Evolutionary conservation across 2,888 invertebrate species (phyloP).

Genomic region (Melitaea athalia): DNA sequence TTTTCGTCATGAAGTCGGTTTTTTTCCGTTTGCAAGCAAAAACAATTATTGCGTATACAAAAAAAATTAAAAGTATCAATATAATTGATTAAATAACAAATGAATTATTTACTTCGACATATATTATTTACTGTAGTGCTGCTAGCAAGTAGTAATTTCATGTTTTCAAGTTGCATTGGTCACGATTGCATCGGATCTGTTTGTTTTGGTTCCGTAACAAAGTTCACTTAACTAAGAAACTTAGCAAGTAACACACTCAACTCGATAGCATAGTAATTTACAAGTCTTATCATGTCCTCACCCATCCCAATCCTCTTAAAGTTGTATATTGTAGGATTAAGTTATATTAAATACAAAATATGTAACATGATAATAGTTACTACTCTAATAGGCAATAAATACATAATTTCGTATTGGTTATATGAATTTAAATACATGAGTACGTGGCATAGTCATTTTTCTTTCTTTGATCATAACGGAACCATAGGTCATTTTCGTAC

Average conservation of each 20-base stretch:
- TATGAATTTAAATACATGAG: too few species aligned
- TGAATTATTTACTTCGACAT: neutral
- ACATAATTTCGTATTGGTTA: too few species aligned
- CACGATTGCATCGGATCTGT: slow-evolving; percentile 59
- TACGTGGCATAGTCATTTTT: neutral
- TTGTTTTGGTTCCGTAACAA: slow-evolving; percentile 64
- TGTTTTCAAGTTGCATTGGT: slow-evolving; percentile 50
- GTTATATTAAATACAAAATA: slow-evolving; percentile 7
- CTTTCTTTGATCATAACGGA: slow-evolving; percentile 28
- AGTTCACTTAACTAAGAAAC: slow-evolving; percentile 41
- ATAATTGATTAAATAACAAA: neutral
- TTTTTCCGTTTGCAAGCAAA: too few species aligned
- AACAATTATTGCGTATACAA: too few species aligned
- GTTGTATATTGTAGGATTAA: neutral
- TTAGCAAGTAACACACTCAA: slow-evolving; percentile 37
- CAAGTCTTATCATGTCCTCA: slow-evolving; percentile 34
- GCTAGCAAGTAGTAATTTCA: slow-evolving; percentile 17
- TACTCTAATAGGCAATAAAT: neutral
- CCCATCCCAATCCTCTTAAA: slow-evolving; percentile 17
- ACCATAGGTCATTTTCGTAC: slow-evolving; percentile 63
- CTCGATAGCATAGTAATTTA: slow-evolving; percentile 40
- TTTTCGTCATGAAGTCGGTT: too few species aligned
- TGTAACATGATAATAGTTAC: neutral
- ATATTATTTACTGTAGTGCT: neutral
- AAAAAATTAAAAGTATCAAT: neutral